Base-by-base conservation (phyloP, 1,140 invertebrate genomes). In the Heliconius congener region DNA sequence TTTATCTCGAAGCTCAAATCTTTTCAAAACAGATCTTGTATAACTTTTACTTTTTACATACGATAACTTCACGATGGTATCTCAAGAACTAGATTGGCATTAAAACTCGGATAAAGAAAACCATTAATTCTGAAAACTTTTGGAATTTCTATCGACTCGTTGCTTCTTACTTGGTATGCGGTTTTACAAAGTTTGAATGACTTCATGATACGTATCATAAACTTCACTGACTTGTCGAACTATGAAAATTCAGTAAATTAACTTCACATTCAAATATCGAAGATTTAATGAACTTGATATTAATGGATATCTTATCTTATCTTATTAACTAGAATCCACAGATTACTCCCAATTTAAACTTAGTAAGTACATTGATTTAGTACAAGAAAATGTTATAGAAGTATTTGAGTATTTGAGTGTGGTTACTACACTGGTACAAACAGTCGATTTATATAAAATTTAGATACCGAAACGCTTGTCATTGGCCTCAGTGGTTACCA, bases 171-270 rank as follows among this genome's bases (percentile, higher is more conserved):
- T 81, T 79, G 71, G 60, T 77, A 81, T 83, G 79, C 82, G 76
- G 77, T 81, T 83, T 81, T 52, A 76, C 76, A 19, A 83, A 83
- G 78, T 83, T 83, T 52, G 76, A 83, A 80, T 82, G 71, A 80
- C 76, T 83, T 83, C 74, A 76, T 75, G 76, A 77, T 78, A 74
- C 71, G 78, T 78, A 66, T 77, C 76, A 78, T 76, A 60, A 82
- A 82, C 71, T 79, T 71, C 71, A 66, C 57, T 71, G 76, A 76
- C 73, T 76, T 77, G 81, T 78, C 73, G 74, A 82, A 55, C 74
- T 79, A 78, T 80, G 57, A 80, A 71, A 70, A 70, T 66, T 72
- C 13, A 2, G 30, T 73, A 57, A 73, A 57, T 71, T 71, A 71
- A 71, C 34, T 39, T 71, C 34, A 71, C 71, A 71, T 71, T 71